Conservation (phyloP, 2,113 vertebrate genomes). For the Plecotus auritus region DNA sequence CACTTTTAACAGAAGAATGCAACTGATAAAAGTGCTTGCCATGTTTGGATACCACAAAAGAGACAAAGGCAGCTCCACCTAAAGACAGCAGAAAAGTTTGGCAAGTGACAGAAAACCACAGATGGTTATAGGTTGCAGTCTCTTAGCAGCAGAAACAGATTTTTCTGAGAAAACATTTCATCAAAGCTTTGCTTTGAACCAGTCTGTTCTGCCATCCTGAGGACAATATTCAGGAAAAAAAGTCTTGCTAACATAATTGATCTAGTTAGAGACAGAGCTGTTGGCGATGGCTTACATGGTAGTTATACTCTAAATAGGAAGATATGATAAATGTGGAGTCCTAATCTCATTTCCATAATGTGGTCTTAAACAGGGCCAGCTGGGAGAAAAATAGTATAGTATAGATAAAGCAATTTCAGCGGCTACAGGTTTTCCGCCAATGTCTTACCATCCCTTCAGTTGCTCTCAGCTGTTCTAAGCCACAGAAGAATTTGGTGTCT, state of each 20-base stretch:
- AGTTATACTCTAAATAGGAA: not conserved
- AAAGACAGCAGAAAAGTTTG: constrained; percentile 58
- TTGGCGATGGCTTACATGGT: not conserved
- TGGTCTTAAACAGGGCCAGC: not conserved
- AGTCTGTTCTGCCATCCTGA: constrained; percentile 62
- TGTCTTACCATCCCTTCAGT: not conserved
- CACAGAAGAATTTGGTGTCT: not conserved
- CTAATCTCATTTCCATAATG: not conserved
- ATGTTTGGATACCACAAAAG: constrained; percentile 36
- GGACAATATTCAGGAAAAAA: not conserved
- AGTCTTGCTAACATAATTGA: not conserved
- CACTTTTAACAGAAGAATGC: constrained; percentile 19
- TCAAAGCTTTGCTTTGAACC: constrained; percentile 57
- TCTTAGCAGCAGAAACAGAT: constrained; percentile 69
- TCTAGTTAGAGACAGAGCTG: not conserved
- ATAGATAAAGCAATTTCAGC: not conserved
- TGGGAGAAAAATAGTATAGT: not conserved
- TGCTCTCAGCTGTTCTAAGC: not conserved
- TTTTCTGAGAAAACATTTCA: constrained; percentile 68
- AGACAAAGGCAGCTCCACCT: constrained; percentile 42
- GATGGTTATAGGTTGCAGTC: constrained; percentile 61
- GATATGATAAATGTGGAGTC: not conserved
- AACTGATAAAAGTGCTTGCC: constrained; percentile 1
- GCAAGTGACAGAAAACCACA: constrained; percentile 22
- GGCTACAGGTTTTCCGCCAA: not conserved